Evolutionary conservation across 2,113 vertebrate species (phyloP), one percentile per base, ranked within the genome.

Genomic region (Hyla sarda): DNA sequence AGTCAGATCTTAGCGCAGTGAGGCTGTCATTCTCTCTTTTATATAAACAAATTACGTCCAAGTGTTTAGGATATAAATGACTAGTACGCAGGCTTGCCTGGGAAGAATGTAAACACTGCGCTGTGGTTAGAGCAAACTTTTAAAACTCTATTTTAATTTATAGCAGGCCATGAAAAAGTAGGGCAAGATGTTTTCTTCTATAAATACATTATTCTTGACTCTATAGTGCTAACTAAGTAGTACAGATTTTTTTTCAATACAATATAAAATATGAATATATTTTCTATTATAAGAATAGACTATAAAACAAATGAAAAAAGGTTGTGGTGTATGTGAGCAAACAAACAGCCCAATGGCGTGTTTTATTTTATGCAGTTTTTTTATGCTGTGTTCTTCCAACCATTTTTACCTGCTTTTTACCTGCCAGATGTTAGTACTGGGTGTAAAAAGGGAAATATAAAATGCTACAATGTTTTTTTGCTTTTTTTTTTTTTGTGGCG

Each of bases 21-120:
- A 91, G 91, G 92, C 91, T 94, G 93, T 94, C 94, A 94, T 93
- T 84, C 72, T 76, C 72, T 91, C 93, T 88, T 93, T 30, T 94
- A 89, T 94, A 92, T 95, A 95, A 95, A 95, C 95, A 95, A 94
- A 94, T 95, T 94, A 95, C 93, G 93, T 94, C 91, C 90, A 76
- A 94, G 93, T 95, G 95, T 95, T 95, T 95, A 95, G 93, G 94
- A 94, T 95, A 95, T 94, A 95, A 95, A 95, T 95, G 94, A 95
- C 93, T 94, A 93, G 93, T 94, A 94, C 92, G 94, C 95, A 93
- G 94, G 91, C 94, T 92, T 93, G 95, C 94, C 94, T 94, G 83
- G 91, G 90, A 95, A 92, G 94, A 95, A 95, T 95, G 95, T 95
- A 95, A 95, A 95, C 95, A 95, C 94, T 93, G 93, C 94, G 92